Evolutionary conservation across 2,797 vertebrate species (phyloP).

Genomic region (Eupleurogrammus muticus): DNA sequence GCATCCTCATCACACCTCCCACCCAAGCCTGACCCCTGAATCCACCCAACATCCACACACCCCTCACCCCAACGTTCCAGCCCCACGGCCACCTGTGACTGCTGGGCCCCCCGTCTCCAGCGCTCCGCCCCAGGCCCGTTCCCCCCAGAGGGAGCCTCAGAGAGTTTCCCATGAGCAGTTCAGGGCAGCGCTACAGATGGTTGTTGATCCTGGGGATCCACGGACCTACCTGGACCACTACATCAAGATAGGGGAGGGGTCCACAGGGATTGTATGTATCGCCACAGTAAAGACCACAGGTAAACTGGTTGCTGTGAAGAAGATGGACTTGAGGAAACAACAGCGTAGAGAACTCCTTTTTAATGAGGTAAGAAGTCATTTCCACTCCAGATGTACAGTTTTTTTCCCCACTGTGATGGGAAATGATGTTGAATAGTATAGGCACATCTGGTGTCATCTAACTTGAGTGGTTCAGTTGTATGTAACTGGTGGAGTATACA

Average conservation of each 20-base stretch:
- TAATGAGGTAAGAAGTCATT: conserved; percentile 86
- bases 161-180: conserved; percentile 98
- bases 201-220: conserved; percentile 95
- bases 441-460: too few relatives aligned
- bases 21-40: conserved; percentile 79
- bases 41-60: conserved; percentile 68
- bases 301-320: conserved; percentile 94
- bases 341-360: conserved; percentile 95
- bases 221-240: conserved; percentile 94
- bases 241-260: conserved; percentile 97
- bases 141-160: conserved; percentile 91
- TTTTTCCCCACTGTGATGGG: background rate
- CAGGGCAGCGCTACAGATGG: conserved; percentile 93
- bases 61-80: conserved; percentile 71
- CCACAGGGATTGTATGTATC: conserved; percentile 95
- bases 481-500: background rate
- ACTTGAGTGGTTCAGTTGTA: background rate
- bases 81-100: conserved; percentile 66
- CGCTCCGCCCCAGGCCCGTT: conserved; percentile 79
- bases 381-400: background rate
- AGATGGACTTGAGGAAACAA: conserved; percentile 97
- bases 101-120: conserved; percentile 33
- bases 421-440: background rate
- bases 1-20: conserved; percentile 81
- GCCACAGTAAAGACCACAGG: conserved; percentile 91